Base-by-base conservation (phyloP, 2,888 invertebrate genomes). In the Cyrtodaria siliqua region DNA sequence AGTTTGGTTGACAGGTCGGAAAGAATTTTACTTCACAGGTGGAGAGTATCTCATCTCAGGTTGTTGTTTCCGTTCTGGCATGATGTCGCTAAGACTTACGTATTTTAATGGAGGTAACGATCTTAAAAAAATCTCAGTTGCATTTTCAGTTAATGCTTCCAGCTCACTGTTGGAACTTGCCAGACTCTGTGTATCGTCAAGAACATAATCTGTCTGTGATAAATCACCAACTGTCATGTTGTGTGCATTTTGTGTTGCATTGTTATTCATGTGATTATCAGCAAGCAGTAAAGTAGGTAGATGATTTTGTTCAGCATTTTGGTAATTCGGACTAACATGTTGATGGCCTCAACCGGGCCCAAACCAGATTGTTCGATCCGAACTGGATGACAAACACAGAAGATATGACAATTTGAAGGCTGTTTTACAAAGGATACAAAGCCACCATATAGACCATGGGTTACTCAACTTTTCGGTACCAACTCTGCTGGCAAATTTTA, bases 11-110 rank as follows among this genome's bases (percentile, higher is more conserved):
- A 81, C 63, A n/a, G 86, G 86, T 76, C 74, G 80, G 53, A 86
- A 87, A 16, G 86, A 86, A 0, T 81, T 81, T 44, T 87, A 85
- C 50, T 83, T 86, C 20, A 85, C 86, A 24, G 86, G 84, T 4
- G 86, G 82, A n/a, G 83, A 84, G 62, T 84, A 70, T 3, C 77
- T 69, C 47, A 61, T 44, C 6, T 64, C 68, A 20, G 57, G 42
- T 42, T 67, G 69, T 42, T 44, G 27, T 18, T 49, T 60, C 8
- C 67, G 33, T 71, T 80, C 77, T 20, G 82, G 80, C 66, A 85
- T 68, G 59, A 85, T 75, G 24, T 83, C 82, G 62, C 69, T 78
- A 20, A 86, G 67, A 53, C 86, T 82, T 0, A 86, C 71, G 20
- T 77, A 71, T 72, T 82, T 86, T 20, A 84, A 80, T 33, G 86